Evolutionary conservation across 2,113 vertebrate species (phyloP), one percentile per base, ranked within the genome.

Genomic region (Halichoerus grypus): DNA sequence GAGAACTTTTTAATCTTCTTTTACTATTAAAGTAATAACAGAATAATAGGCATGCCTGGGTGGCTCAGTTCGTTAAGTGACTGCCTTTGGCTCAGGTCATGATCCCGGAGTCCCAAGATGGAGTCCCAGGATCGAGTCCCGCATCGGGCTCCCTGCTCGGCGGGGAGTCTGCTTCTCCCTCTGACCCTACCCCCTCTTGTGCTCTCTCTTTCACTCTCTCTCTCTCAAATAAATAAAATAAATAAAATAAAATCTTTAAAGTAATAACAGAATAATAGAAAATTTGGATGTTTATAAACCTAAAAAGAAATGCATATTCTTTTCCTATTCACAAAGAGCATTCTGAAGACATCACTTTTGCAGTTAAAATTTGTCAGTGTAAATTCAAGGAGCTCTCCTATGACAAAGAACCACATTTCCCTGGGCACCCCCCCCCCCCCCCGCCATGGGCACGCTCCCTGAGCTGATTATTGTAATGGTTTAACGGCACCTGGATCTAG

Each of bases 1-100:
- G 81, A 87, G 55, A 67, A 90, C n/a, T 69, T 95, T 90, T 39
- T 53, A 74, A 49, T 91, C 26, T 95, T 77, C 71, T 26, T 67
- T 87, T 84, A 31, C 57, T 88, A 49, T 88, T 88, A 77, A 94
- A 95, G 63, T 26, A 89, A 24, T 53, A 69, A 84, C 26, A 92
- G 26, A 93, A 31, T 74, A 83, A 67, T 18, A 77, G 82, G 46
- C 7, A 7, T 8, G 46, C 46, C 46, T 46, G 46, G 46, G 46
- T 46, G 46, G 46, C 46, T 46, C 46, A 46, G 46, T 46, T 46
- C 7, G 46, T 46, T 8, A 46, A 46, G 46, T 8, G 46, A 46
- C 46, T 46, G 46, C 46, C 46, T 46, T 46, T 7, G 7, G 46
- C 46, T 46, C 7, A 46, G 46, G 46, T 46, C 46, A 46, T 7